Evolutionary conservation across 2,113 vertebrate genomes (phyloP).

Genomic region (Hippocampus mohnikei): DNA sequence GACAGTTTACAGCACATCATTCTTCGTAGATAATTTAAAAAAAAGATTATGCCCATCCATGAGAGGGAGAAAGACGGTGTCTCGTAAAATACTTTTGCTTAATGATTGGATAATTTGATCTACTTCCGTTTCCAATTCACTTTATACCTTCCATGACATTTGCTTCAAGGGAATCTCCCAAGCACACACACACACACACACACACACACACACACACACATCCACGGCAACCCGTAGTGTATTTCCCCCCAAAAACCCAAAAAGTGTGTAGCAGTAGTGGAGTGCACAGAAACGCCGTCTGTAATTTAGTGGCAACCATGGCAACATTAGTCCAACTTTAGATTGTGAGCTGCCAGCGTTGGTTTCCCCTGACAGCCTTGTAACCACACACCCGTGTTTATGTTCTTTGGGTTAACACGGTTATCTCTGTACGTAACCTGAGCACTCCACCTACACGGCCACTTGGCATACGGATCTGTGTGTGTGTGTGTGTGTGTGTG

Average conservation of each 20-base stretch:
- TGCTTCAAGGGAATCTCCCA: not conserved
- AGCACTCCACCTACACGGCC: conserved; percentile 55
- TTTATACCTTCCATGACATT: not conserved
- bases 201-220: not conserved
- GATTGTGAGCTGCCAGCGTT: conserved; percentile 34
- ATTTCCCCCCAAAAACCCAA: not conserved
- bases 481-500: conserved; percentile 25
- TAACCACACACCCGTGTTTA: conserved; percentile 67
- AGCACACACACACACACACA: not conserved
- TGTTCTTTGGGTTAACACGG: conserved; percentile 70
- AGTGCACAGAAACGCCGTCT: conserved; percentile 22
- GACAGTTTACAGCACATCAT: not conserved
- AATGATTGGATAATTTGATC: not conserved
- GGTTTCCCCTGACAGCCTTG: conserved; percentile 39
- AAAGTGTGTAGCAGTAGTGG: not conserved
- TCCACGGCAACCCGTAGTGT: not conserved
- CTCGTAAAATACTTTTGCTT: not conserved
- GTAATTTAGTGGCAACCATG: conserved; percentile 41
- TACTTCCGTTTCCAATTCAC: not conserved
- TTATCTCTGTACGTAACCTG: conserved; percentile 63
- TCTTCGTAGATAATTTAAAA: not conserved
- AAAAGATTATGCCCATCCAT: not conserved
- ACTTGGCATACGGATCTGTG: conserved; percentile 43
- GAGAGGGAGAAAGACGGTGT: not conserved
- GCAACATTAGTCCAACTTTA: conserved; percentile 46